Percentiles rank a stretch among this genome's conserved stretches.
These are phyloP conservation scores for Dendrolimus kikuchii DNA, from an alignment of 1,140 invertebrate genomes.

Conservation along the genomic window DNA sequence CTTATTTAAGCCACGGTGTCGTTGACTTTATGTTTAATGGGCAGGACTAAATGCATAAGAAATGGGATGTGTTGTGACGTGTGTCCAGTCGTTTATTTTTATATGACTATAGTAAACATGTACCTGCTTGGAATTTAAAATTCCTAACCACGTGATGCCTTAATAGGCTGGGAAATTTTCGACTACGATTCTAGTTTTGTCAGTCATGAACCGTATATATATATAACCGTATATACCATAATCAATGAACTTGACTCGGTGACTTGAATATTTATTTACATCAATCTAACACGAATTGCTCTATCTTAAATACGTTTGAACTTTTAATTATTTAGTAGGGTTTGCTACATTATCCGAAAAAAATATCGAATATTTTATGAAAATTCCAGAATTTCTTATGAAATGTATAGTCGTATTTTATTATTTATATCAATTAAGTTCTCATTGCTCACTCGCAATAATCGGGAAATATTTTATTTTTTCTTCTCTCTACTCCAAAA, in stretches of 20 bases:
- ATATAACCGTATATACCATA: no score
- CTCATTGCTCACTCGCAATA: no score
- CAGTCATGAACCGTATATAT: not conserved
- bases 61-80: conserved; percentile 12
- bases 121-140: conserved; percentile 3
- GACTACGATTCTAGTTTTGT: not conserved
- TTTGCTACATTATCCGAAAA: no score
- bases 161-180: conserved; percentile 1
- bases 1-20: conserved; percentile 18
- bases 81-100: conserved; percentile 6
- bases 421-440: no score
- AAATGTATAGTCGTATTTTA: no score
- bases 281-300: no score
- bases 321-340: no score
- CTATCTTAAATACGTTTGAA: no score
- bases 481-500: no score
- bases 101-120: not conserved
- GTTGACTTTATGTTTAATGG: conserved; percentile 21
- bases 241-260: conserved; percentile 1
- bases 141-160: not conserved
- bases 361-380: no score
- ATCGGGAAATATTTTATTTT: no score
- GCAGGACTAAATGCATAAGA: conserved; percentile 11
- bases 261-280: not conserved
- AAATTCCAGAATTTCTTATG: no score